Evolutionary conservation across 2,888 invertebrate genomes (phyloP).

Genomic region (Lottia scabra): DNA sequence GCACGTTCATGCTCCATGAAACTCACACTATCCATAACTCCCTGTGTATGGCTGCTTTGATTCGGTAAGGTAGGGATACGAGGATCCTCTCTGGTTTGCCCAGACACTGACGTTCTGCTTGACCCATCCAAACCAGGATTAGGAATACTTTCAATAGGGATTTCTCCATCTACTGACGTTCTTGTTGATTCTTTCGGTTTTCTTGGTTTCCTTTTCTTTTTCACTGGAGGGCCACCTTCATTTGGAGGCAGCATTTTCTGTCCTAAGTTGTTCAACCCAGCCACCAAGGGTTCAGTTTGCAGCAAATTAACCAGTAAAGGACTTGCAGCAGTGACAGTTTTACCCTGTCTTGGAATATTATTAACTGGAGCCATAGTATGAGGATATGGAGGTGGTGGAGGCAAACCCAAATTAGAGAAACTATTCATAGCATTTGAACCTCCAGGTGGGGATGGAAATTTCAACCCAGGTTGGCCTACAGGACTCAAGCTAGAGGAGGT

Average conservation of each 20-base stretch:
- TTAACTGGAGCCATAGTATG: conserved; percentile 47
- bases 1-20: conserved; percentile 11
- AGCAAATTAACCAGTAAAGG: conserved; percentile 91
- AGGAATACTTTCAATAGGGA: conserved; percentile 38
- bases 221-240: conserved; percentile 41
- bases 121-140: conserved; percentile 35
- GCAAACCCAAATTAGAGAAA: conserved; percentile 35
- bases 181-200: conserved; percentile 47
- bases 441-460: conserved; percentile 38
- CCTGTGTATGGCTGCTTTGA: conserved; percentile 1
- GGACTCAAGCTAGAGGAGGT: conserved; percentile 37
- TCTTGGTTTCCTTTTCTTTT: conserved; percentile 47
- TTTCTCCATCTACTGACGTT: conserved; percentile 30
- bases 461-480: conserved; percentile 30
- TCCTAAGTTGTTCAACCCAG: conserved; percentile 40
- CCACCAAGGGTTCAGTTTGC: conserved; percentile 79
- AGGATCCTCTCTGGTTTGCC: background rate
- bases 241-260: conserved; percentile 45
- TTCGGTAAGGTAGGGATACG: background rate
- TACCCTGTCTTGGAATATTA: conserved; percentile 50
- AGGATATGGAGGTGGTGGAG: conserved; percentile 59
- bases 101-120: conserved; percentile 8
- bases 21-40: background rate
- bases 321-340: conserved; percentile 75
- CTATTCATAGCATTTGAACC: conserved; percentile 29